Evolutionary conservation across 2,113 vertebrate species (phyloP).

Genomic region (Canis aureus): DNA sequence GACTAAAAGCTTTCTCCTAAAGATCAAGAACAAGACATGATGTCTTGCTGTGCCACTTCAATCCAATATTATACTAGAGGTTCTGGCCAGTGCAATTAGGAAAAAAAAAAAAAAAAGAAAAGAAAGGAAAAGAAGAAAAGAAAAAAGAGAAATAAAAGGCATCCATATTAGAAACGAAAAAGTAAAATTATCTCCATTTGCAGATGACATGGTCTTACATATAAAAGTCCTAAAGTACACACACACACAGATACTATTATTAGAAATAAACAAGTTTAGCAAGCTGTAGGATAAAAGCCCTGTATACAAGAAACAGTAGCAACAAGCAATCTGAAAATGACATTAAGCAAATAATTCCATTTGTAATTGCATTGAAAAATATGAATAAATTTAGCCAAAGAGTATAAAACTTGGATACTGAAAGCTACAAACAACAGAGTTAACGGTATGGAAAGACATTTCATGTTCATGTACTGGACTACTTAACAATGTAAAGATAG

Average conservation of each 20-base stretch:
- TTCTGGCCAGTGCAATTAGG: slow-evolving; percentile 9
- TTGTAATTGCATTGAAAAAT: neutral
- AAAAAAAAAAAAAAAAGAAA: neutral
- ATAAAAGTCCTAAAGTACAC: neutral
- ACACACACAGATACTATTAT: neutral
- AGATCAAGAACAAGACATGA: slow-evolving; percentile 9
- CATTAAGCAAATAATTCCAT: slow-evolving; percentile 41
- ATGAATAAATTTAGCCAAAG: slow-evolving; percentile 3
- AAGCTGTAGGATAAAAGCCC: neutral
- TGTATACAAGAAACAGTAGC: neutral
- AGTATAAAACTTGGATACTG: neutral
- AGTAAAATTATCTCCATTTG: slow-evolving; percentile 34
- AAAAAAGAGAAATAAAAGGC: neutral
- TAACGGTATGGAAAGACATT: neutral
- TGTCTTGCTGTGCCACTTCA: neutral
- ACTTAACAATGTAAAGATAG: neutral
- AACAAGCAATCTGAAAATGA: slow-evolving; percentile 52
- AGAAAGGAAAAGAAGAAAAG: neutral
- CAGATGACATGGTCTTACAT: neutral
- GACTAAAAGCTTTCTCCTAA: neutral
- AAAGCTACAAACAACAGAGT: neutral
- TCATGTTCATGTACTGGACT: neutral
- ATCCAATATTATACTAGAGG: neutral
- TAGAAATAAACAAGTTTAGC: neutral
- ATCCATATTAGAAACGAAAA: slow-evolving; percentile 1